These are phyloP conservation scores for Dryobotodes eremita DNA, from an alignment of 2,888 invertebrate species.

Conservation along the genomic window DNA sequence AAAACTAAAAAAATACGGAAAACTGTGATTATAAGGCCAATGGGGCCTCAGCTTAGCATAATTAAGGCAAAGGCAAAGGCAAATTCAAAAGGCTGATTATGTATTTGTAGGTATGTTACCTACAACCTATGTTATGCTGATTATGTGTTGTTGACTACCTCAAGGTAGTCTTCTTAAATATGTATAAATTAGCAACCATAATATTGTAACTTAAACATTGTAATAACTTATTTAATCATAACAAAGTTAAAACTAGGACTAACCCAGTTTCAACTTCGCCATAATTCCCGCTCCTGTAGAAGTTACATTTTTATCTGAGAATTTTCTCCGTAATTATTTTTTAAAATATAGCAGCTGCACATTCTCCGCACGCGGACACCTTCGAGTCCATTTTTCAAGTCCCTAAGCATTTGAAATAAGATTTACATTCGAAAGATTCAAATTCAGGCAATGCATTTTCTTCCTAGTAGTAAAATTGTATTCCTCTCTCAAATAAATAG, in stretches of 20 bases:
- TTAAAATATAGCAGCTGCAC: slow-evolving; percentile 24
- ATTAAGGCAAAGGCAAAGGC: too few relatives aligned
- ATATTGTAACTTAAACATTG: background rate
- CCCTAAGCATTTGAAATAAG: slow-evolving; percentile 37
- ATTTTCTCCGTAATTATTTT: slow-evolving; percentile 27
- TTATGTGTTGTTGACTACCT: too few relatives aligned
- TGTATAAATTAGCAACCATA: background rate
- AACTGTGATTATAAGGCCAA: too few relatives aligned
- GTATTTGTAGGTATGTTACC: background rate
- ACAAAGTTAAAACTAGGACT: slow-evolving; percentile 15
- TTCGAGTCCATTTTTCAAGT: slow-evolving; percentile 38
- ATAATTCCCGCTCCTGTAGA: background rate
- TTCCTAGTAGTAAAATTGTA: too few relatives aligned
- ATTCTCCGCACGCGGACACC: slow-evolving; percentile 26
- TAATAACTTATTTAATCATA: slow-evolving; percentile 17
- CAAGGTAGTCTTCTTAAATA: too few relatives aligned
- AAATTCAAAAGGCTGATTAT: too few relatives aligned
- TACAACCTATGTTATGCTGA: too few relatives aligned
- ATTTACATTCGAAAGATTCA: slow-evolving; percentile 39
- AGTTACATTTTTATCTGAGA: slow-evolving; percentile 21
- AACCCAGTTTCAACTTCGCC: slow-evolving; percentile 16
- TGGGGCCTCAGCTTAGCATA: too few relatives aligned
- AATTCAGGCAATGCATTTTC: slow-evolving; percentile 1
- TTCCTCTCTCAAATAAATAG: too few relatives aligned
- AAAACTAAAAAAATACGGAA: too few relatives aligned